Base-by-base conservation (phyloP, 2,797 vertebrate genomes). In the Loris lydekkerianus region DNA sequence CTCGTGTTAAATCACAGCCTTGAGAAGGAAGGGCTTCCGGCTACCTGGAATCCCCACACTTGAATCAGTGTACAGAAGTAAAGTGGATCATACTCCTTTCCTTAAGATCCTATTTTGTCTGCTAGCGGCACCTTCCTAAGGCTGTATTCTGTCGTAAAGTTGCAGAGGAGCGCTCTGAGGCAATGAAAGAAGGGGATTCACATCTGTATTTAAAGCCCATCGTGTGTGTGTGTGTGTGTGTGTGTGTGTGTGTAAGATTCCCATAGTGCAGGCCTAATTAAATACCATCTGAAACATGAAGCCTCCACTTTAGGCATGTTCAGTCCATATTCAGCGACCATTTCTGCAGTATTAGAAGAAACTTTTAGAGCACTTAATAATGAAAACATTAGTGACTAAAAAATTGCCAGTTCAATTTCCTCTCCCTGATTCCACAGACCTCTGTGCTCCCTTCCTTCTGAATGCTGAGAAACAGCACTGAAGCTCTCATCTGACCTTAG, bases 361-460 rank as follows among this genome's bases (percentile, higher is more conserved):
- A 58, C 61, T 60, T 93, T 70, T 56, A 93, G 94, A 77, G 40
- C n/a, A 49, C 31, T 95, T 95, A 90, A 97, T 92, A 91, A 76
- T 85, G 49, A 73, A 93, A 43, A 87, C 92, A 81, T 89, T 85
- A 92, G 73, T 77, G 90, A 92, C 31, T 93, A 27, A 89, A 92
- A 87, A 88, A 27, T 40, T 70, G 0, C 37, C 89, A 65, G 0
- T 93, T 70, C 87, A 49, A 29, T 69, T 73, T 2, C 37, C 0
- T 29, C 34, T 69, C 56, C 14, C 31, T 21, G 53, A 7, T 61
- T 76, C 27, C 25, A 17, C 7, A 29, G 37, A 7, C 25, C 9
- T 88, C n/a, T 17, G 4, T 94, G 43, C 10, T 40, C 20, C n/a
- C 25, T 7, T 18, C 61, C 13, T 89, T 93, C n/a, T 61, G 13